Conservation (phyloP, 2,888 invertebrate species). For the Nomada fabriciana region DNA sequence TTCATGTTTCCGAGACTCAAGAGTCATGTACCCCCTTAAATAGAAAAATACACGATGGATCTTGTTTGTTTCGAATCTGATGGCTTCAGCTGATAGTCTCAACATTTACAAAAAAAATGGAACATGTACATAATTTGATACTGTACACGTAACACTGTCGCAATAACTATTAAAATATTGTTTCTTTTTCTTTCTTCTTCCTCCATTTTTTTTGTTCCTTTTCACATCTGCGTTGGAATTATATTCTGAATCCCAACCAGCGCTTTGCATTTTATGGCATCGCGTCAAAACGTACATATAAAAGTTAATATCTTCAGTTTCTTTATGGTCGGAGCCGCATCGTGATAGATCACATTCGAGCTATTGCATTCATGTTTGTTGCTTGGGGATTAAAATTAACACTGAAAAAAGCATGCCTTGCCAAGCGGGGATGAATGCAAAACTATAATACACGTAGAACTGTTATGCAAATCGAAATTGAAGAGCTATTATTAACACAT, state of each 20-base stretch:
- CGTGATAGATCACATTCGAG: conserved; percentile 29
- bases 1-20: conserved; percentile 41
- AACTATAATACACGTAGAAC: conserved; percentile 1
- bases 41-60: conserved; percentile 57
- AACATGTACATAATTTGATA: conserved; percentile 46
- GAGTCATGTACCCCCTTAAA: conserved; percentile 61
- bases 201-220: conserved; percentile 8
- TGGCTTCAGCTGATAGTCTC: conserved; percentile 33
- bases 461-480: conserved; percentile 33
- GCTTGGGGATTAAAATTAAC: conserved; percentile 34
- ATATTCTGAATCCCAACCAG: conserved; percentile 50
- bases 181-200: conserved; percentile 12
- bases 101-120: conserved; percentile 52
- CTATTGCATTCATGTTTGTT: conserved; percentile 32
- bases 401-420: conserved; percentile 37
- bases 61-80: conserved; percentile 40
- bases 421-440: conserved; percentile 29
- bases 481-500: conserved; percentile 51
- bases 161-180: conserved; percentile 54
- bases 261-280: conserved; percentile 32
- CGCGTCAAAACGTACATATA: conserved; percentile 43
- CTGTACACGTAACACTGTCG: conserved; percentile 56
- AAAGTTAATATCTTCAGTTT: conserved; percentile 51
- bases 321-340: conserved; percentile 33
- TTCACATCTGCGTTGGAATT: conserved; percentile 51